Conservation (phyloP, 2,797 vertebrate genomes). For the Naso thynnoides region DNA sequence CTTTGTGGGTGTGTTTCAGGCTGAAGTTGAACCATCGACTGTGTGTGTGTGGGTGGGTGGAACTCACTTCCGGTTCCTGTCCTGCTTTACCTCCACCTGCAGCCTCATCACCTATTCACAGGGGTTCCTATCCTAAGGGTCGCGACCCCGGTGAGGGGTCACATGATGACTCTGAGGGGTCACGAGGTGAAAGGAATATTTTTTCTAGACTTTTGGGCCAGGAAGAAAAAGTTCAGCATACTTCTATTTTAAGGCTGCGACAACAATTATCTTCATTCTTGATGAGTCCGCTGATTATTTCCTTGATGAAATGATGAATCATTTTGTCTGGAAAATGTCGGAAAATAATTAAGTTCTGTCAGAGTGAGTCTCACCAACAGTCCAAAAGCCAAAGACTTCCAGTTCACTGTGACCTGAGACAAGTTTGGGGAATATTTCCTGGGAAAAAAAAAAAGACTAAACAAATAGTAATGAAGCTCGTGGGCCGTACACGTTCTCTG, state of each 20-base stretch:
- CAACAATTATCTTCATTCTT: neutral
- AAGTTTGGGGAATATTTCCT: too few species aligned
- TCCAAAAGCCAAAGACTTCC: too few species aligned
- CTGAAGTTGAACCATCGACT: neutral
- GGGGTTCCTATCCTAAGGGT: neutral
- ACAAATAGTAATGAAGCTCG: too few species aligned
- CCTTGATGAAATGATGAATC: too few species aligned
- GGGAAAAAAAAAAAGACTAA: too few species aligned
- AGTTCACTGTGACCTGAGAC: too few species aligned
- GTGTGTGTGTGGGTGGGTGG: neutral
- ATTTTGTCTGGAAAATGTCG: neutral
- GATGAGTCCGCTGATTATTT: neutral
- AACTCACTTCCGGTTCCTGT: constrained; percentile 55
- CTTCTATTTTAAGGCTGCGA: too few species aligned
- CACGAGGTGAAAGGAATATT: neutral
- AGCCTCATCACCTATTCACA: constrained; percentile 13
- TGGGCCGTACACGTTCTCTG: too few species aligned
- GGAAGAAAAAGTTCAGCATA: too few species aligned
- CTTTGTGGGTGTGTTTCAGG: neutral
- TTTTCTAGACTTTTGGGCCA: too few species aligned
- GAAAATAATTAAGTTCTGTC: neutral
- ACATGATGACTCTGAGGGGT: neutral
- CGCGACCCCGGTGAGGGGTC: neutral
- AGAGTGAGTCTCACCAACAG: neutral
- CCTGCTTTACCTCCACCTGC: constrained; percentile 41